Evolutionary conservation across 2,113 vertebrate genomes (phyloP).

Genomic region (Orthonyx spaldingii): DNA sequence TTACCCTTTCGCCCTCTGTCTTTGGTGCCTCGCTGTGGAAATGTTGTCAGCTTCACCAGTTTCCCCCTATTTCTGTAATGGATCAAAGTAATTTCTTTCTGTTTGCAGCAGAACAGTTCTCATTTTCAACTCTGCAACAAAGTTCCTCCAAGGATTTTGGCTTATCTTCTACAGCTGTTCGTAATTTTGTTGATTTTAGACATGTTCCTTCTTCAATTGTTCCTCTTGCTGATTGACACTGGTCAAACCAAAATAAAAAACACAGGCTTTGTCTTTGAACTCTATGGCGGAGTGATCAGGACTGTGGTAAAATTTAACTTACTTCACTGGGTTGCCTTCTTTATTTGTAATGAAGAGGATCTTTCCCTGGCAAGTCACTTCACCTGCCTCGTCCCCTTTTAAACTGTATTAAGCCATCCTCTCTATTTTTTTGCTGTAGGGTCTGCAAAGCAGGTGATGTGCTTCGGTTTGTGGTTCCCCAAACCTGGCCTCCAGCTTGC

Average conservation of each 20-base stretch:
- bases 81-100: background rate
- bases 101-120: background rate
- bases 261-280: background rate
- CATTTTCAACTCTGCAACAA: background rate
- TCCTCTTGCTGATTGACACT: background rate
- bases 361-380: background rate
- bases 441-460: background rate
- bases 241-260: background rate
- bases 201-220: background rate
- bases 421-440: background rate
- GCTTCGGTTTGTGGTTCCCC: background rate
- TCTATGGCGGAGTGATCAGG: background rate
- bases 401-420: background rate
- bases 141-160: background rate
- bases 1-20: fast-evolving
- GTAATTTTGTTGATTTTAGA: background rate
- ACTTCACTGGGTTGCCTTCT: background rate
- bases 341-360: background rate
- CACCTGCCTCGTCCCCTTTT: background rate
- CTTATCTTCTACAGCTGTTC: background rate
- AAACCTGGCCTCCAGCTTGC: background rate
- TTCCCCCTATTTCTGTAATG: background rate
- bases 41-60: background rate
- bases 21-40: fast-evolving
- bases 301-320: background rate